phyloP scores from a whole-genome alignment of 2,888 invertebrate genomes.

The Bugulina stolonifera region DNA sequence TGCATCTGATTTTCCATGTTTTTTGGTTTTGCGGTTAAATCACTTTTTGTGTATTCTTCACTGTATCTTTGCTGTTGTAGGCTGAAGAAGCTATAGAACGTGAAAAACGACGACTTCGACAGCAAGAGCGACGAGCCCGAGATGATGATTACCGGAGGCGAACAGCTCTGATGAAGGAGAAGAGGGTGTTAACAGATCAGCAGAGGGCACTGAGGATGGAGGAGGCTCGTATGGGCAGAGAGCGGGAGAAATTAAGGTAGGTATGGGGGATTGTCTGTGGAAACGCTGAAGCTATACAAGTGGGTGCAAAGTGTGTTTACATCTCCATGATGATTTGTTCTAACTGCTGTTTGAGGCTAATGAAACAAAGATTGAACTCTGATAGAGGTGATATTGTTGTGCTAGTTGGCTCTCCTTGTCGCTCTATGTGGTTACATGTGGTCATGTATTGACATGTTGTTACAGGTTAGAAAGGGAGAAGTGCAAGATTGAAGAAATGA shows the following conservation, averaged over 20 bases:
- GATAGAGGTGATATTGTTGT: background rate
- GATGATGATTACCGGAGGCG: slow-evolving; percentile 76
- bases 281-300: too few relatives aligned
- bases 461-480: slow-evolving; percentile 67
- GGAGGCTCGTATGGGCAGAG: slow-evolving; percentile 68
- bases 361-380: background rate
- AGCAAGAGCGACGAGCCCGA: slow-evolving; percentile 62
- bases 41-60: background rate
- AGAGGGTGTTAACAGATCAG: slow-evolving; percentile 16
- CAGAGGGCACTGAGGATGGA: slow-evolving; percentile 61
- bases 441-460: background rate
- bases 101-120: slow-evolving; percentile 62
- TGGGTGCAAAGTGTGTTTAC: slow-evolving; percentile 63
- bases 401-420: too few relatives aligned
- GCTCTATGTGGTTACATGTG: too few relatives aligned
- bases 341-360: slow-evolving; percentile 23
- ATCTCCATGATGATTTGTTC: slow-evolving; percentile 15
- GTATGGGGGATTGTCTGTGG: too few relatives aligned
- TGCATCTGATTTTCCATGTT: too few relatives aligned
- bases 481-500: slow-evolving; percentile 53
- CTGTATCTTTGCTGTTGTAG: background rate
- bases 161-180: slow-evolving; percentile 32
- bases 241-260: slow-evolving; percentile 45
- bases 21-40: too few relatives aligned
- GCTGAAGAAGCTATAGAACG: slow-evolving; percentile 33